phyloP scores from a whole-genome alignment of 2,888 invertebrate genomes.

The Mimumesa dahlbomi region DNA sequence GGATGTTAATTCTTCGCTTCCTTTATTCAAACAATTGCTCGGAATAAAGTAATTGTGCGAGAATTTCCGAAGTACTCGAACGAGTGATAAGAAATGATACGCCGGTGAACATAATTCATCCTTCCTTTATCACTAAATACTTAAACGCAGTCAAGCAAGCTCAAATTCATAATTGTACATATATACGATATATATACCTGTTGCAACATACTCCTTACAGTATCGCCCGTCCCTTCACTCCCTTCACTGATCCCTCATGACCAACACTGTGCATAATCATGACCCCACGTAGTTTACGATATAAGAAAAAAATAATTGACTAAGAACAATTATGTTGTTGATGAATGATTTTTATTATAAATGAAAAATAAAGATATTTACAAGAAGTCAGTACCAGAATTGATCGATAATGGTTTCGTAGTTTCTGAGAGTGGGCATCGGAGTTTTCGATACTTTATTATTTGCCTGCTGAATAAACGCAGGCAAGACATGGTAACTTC shows the following conservation, averaged over 20 bases:
- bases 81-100: slow-evolving; percentile 50
- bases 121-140: slow-evolving; percentile 75
- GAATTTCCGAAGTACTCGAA: slow-evolving; percentile 36
- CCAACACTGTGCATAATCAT: slow-evolving; percentile 80
- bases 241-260: slow-evolving; percentile 70
- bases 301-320: slow-evolving; percentile 78
- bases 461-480: slow-evolving; percentile 11
- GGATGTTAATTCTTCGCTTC: slow-evolving; percentile 41
- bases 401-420: slow-evolving; percentile 56
- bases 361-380: slow-evolving; percentile 81
- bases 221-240: slow-evolving; percentile 68
- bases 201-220: slow-evolving; percentile 75
- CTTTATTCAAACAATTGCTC: slow-evolving; percentile 53
- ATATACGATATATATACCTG: slow-evolving; percentile 76
- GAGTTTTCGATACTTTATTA: slow-evolving; percentile 29
- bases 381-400: slow-evolving; percentile 76
- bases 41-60: slow-evolving; percentile 52
- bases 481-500: slow-evolving; percentile 28
- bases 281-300: slow-evolving; percentile 74
- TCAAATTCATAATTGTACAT: slow-evolving; percentile 80
- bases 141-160: slow-evolving; percentile 77
- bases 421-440: slow-evolving; percentile 40
- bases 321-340: slow-evolving; percentile 81
- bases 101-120: slow-evolving; percentile 68
- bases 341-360: slow-evolving; percentile 81